Base-by-base conservation (phyloP, 2,888 invertebrate genomes). In the Pecten maximus region DNA sequence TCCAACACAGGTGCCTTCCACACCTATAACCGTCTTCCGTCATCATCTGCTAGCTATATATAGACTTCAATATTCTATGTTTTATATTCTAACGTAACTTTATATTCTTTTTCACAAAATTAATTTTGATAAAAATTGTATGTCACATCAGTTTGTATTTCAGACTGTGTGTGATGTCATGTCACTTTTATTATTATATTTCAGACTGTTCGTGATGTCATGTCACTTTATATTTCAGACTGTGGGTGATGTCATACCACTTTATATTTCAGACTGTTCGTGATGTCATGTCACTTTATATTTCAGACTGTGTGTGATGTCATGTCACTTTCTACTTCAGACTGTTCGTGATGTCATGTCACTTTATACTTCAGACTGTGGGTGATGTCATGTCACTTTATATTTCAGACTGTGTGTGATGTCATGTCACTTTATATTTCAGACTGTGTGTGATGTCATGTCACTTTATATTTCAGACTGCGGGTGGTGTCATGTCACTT, bases 301-400 rank as follows among this genome's bases (percentile, higher is more conserved):
- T 60, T 2, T n/a, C 23, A 60, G 23, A 60, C 60, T 60, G 23
- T 44, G 44, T 6, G 23, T 60, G 60, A 60, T 60, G n/a, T 60
- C 2, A 2, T 19, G 16, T 50, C 8, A 4, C 16, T 74, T 2
- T 74, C 35, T 74, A 12, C 90, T 93, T 90, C 94, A 95, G 97
- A 96, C 97, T 74, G 96, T 99, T 0, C 99, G 99, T 0, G 99
- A 99, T 97, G 99, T 99, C 2, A 98, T 99, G 90, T 99, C 99
- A 0, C 44, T 44, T 44, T 12, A 10, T 6, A 44, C 12, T 10
- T 44, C 44, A 44, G 6, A 44, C 6, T 44, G 44, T 44, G n/a
- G 44, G 44, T 44, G 44, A 44, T 12, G 44, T 44, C 44, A 44
- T 44, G n/a, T n/a, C n/a, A 44, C 44, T 44, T 44, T 44, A 10